Base-by-base conservation (phyloP, 2,797 vertebrate genomes). In the Sebastes hubbsi region DNA sequence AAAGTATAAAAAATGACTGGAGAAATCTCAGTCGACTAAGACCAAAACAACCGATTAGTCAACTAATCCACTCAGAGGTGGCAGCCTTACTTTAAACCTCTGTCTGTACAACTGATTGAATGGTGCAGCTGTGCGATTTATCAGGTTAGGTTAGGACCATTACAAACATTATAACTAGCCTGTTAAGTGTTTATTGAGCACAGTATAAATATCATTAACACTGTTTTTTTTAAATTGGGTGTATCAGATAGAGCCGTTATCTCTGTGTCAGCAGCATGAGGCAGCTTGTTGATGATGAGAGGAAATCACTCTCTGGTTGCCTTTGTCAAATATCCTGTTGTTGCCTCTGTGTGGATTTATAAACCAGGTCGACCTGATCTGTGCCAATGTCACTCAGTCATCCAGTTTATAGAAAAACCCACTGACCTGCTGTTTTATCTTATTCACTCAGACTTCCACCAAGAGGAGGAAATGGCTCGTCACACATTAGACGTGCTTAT, bases 301-400 rank as follows among this genome's bases (percentile, higher is more conserved):
- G 93, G 90, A 94, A 92, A 88, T 88, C n/a, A 86, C 75, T 80
- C 60, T 82, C 52, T 38, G 24, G 58, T 80, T 54, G 71, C 77
- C 77, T 84, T 87, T 79, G 87, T 81, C 75, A 87, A 78, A 90
- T 86, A 92, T 95, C 93, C 94, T 92, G 92, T 92, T 92, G 84
- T 93, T 93, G 84, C 89, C 82, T 87, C 67, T 77, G 69, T 3
- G 3, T 64, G 20, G 72, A 69, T 88, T 85, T 76, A 85, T 56
- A 87, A 91, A 84, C 61, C 65, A 74, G 46, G 32, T 78, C 7
- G 14, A 66, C 49, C 70, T 78, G 64, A 82, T 78, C 61, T 84
- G 49, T 30, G 75, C 61, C 59, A 6, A 34, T 68, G 59, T 78
- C 78, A 65, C 54, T 75, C 9, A 49, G 63, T 52, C 36, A 22